Evolutionary conservation across 35 echinoderm and acorn worm species (phyloP), one percentile per base, ranked within the genome.

Genomic region (Heliocidaris erythrogramma): DNA sequence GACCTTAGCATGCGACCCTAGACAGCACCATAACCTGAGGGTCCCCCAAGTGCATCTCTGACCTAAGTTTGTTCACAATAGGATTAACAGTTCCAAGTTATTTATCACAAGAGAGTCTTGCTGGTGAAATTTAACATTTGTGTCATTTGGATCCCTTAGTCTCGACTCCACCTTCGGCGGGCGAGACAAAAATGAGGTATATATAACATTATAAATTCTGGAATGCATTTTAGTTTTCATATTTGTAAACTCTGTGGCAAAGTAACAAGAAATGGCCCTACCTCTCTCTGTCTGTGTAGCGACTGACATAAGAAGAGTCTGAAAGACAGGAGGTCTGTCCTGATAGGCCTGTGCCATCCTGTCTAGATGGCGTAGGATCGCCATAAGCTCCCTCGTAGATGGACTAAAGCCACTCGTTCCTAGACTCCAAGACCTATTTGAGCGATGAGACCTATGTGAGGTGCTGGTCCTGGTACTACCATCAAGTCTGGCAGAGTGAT

Each of bases 301-400:
- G 18, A 97, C 96, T 11, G 96, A 97, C 85, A 93, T 97, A 5
- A 90, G 56, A 21, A 90, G 85, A 47, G 84, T 94, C 32, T 92
- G 30, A 24, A 94, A 95, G 48, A 92, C 91, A 2, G 49, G 60
- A 11, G 93, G 96, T 30, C 94, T 95, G 8, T 96, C 97, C 49
- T 99, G 96, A 69, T 99, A 99, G 8, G 98, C 98, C 60, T 95
- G 94, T 2, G 98, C 98, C 96, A 99, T 97, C 42, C 98, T 85
- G 30, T 92, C 86, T 8, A 99, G 93, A 60, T 97, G 97, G 27
- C 94, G 96, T 84, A 96, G 95, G 93, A 99, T 93, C 30, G 98
- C 97, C 21, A 30, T 24, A 13, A 99, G 56, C 96, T 99, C 59
- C 30, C 91, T 59, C 48, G 12, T 30, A 30, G 91, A 92, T 92